Base-by-base conservation (phyloP, 2,113 vertebrate species). In the Ammodytes marinus region DNA sequence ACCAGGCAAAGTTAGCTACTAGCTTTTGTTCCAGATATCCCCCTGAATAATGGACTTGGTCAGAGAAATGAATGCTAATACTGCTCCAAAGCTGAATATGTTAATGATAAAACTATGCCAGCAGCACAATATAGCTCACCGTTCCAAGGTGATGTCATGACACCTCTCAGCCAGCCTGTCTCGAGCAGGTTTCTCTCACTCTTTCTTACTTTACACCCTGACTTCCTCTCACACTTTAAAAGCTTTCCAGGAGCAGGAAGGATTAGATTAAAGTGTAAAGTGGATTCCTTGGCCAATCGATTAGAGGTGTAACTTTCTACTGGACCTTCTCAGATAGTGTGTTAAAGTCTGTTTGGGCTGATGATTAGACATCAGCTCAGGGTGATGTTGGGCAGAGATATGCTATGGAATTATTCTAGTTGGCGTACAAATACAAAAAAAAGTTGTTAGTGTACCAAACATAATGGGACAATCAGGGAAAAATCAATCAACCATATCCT, bases 191-290 rank as follows among this genome's bases (percentile, higher is more conserved):
- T 68, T 63, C 61, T 69, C 71, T 72, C 72, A n/a, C 54, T 59
- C 61, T 52, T 74, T 64, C 40, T 85, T 49, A 13, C 74, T 70
- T 71, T 55, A 73, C 71, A 49, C 50, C 58, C 61, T 19, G 47
- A 83, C 81, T 79, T 87, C 82, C 75, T 73, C 83, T 83, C 82
- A 43, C 10, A 50, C 70, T 88, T 78, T 94, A 93, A 95, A 95
- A 94, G 95, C 94, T 85, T 92, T 86, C 82, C 77, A 61, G 76
- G 57, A 85, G 17, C 27, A 59, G 69, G 64, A 83, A 45, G 85
- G 79, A 95, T 95, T 92, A 71, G 87, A 94, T 96, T 95, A 94
- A 89, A 87, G 90, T 84, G 79, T 92, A 88, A 94, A 88, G 79
- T 93, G 86, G 72, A 93, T 91, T 93, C 71, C 77, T 83, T 79